Evolutionary conservation across 1,140 invertebrate species (phyloP).

Genomic region (Trachymyrmex septentrionalis): DNA sequence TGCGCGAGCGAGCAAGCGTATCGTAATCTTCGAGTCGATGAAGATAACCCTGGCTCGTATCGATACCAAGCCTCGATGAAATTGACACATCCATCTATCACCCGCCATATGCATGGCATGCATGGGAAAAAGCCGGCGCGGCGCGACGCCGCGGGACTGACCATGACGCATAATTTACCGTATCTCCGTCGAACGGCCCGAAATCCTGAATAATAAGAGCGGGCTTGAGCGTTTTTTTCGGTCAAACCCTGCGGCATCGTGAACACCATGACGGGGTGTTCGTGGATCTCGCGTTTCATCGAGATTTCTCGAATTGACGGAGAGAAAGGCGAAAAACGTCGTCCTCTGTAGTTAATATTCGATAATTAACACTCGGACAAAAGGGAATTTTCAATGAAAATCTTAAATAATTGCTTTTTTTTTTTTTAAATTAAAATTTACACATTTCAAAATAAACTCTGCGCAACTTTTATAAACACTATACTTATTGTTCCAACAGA

Average conservation of each 20-base stretch:
- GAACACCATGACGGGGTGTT: constrained; percentile 4
- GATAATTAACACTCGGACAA: neutral
- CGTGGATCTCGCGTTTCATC: constrained; percentile 30
- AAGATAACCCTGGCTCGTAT: constrained; percentile 74
- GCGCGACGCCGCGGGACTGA: constrained; percentile 70
- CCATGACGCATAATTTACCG: constrained; percentile 74
- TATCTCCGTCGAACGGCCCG: constrained; percentile 75
- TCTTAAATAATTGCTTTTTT: neutral
- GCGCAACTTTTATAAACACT: neutral
- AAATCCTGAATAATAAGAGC: constrained; percentile 82
- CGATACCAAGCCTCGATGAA: constrained; percentile 76
- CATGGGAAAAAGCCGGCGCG: constrained; percentile 74
- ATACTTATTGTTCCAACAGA: too few relatives aligned
- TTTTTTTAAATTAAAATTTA: neutral
- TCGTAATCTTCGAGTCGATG: constrained; percentile 68
- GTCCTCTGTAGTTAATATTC: constrained; percentile 3
- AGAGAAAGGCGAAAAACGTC: constrained; percentile 5
- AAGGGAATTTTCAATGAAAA: neutral
- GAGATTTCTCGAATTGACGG: constrained; percentile 38
- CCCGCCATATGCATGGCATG: constrained; percentile 75
- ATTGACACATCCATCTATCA: constrained; percentile 83
- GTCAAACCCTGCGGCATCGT: constrained; percentile 34
- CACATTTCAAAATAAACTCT: neutral
- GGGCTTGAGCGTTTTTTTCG: constrained; percentile 56
- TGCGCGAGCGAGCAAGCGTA: constrained; percentile 43